Percentiles rank a stretch among this genome's conserved stretches.
phyloP scores from a whole-genome alignment of 2,888 invertebrate species.

The Carcina quercana region DNA sequence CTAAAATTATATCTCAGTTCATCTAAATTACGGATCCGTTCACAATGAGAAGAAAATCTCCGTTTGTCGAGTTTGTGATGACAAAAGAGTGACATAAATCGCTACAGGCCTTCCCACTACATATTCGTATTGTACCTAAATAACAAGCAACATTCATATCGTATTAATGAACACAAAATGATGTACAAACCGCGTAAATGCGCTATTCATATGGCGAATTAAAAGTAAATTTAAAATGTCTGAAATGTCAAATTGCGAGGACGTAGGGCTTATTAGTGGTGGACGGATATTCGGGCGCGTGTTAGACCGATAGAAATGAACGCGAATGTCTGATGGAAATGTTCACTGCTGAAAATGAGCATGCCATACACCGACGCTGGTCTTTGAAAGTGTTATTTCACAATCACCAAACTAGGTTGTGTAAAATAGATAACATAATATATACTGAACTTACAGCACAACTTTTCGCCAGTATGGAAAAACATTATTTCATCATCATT shows the following conservation, averaged over 20 bases:
- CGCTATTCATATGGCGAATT: slow-evolving; percentile 65
- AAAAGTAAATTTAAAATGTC: slow-evolving; percentile 67
- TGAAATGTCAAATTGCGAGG: slow-evolving; percentile 68
- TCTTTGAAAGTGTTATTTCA: no score
- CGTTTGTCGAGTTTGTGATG: no score
- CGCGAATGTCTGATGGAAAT: no score
- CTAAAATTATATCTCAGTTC: no score
- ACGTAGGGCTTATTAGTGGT: slow-evolving; percentile 53
- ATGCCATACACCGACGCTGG: no score
- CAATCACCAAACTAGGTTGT: no score
- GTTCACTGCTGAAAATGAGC: no score
- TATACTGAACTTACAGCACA: no score
- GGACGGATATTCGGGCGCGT: slow-evolving; percentile 24
- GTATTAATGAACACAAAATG: slow-evolving; percentile 67
- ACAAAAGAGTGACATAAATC: slow-evolving; percentile 39
- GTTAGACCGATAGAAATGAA: no score
- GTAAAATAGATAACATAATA: no score
- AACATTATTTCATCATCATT: no score
- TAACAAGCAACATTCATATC: slow-evolving; percentile 57
- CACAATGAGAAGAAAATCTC: slow-evolving; percentile 12
- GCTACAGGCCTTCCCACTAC: slow-evolving; percentile 42
- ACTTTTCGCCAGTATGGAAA: no score
- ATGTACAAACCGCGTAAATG: slow-evolving; percentile 66
- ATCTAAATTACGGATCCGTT: slow-evolving; percentile 14
- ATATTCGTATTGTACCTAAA: slow-evolving; percentile 43